A percentile compares a stretch with the other conserved stretches of the same genome.
Evolutionary conservation across 1,140 invertebrate species (phyloP).

Genomic region (Augochlora pura): DNA sequence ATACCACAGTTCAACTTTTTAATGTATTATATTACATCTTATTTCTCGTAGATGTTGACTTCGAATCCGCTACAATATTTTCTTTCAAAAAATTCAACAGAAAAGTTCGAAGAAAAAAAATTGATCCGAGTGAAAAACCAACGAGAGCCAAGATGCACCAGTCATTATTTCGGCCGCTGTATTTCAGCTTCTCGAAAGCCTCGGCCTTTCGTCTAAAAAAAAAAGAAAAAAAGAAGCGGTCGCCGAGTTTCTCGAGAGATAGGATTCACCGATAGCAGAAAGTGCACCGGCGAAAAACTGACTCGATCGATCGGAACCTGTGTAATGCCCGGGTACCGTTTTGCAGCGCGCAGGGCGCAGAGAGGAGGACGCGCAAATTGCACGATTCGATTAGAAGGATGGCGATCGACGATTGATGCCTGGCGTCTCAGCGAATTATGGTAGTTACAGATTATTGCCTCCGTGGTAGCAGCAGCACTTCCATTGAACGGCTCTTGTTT

Average conservation of each 20-base stretch:
- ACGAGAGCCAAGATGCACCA: too few species aligned
- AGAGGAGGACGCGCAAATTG: conserved; percentile 28
- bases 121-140: too few species aligned
- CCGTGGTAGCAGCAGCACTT: not conserved
- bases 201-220: not conserved
- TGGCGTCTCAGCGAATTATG: conserved; percentile 15
- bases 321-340: not conserved
- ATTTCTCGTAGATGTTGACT: too few species aligned
- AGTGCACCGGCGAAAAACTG: not conserved
- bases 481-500: too few species aligned
- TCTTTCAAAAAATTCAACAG: too few species aligned
- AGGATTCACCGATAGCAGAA: not conserved
- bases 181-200: not conserved
- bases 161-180: too few species aligned
- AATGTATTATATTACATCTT: too few species aligned
- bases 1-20: too few species aligned
- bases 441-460: conserved; percentile 20
- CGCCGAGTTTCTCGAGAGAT: not conserved
- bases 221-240: too few species aligned
- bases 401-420: conserved; percentile 3
- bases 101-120: too few species aligned
- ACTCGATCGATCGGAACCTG: not conserved
- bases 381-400: conserved; percentile 26
- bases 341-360: not conserved
- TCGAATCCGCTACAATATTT: too few species aligned